A percentile compares a stretch with the other conserved stretches of the same genome.
These are phyloP conservation scores for Esox niger DNA, from an alignment of 2,113 vertebrate genomes.

Conservation along the genomic window DNA sequence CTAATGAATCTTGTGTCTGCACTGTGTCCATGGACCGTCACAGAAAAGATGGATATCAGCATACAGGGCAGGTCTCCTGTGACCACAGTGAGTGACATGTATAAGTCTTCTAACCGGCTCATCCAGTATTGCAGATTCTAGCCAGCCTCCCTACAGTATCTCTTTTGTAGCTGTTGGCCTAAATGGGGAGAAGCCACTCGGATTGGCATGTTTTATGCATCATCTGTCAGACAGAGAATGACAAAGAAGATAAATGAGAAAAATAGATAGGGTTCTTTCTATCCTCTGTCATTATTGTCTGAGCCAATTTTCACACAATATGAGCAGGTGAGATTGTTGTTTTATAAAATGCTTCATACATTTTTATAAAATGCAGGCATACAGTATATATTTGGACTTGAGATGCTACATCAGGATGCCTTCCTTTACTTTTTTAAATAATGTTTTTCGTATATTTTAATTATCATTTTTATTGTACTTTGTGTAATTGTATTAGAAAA, in stretches of 20 bases:
- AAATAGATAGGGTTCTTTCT: conserved; percentile 25
- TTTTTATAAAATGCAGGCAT: neutral
- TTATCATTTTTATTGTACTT: too few species aligned
- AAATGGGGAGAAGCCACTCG: conserved; percentile 37
- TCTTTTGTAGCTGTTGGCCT: conserved; percentile 27
- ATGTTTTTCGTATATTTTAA: too few species aligned
- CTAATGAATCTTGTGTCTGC: neutral
- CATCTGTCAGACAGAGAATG: conserved; percentile 27
- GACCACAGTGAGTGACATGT: conserved; percentile 59
- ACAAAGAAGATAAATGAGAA: neutral
- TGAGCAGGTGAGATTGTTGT: conserved; percentile 20
- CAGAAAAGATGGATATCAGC: conserved; percentile 22
- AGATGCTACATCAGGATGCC: too few species aligned
- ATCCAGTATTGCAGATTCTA: conserved; percentile 8
- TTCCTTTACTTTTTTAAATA: too few species aligned
- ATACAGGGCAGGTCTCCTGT: conserved; percentile 35
- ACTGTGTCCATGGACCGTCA: neutral
- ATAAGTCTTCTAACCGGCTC: conserved; percentile 23
- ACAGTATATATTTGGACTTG: neutral
- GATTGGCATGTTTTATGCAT: conserved; percentile 24
- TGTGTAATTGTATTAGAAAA: too few species aligned
- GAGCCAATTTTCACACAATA: conserved; percentile 25
- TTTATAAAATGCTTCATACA: too few species aligned
- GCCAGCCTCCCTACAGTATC: conserved; percentile 22
- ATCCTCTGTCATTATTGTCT: conserved; percentile 26